Percentiles rank a stretch among this genome's conserved stretches.
Evolutionary conservation across 2,113 vertebrate genomes (phyloP).

Genomic region (Cyanistes caeruleus): DNA sequence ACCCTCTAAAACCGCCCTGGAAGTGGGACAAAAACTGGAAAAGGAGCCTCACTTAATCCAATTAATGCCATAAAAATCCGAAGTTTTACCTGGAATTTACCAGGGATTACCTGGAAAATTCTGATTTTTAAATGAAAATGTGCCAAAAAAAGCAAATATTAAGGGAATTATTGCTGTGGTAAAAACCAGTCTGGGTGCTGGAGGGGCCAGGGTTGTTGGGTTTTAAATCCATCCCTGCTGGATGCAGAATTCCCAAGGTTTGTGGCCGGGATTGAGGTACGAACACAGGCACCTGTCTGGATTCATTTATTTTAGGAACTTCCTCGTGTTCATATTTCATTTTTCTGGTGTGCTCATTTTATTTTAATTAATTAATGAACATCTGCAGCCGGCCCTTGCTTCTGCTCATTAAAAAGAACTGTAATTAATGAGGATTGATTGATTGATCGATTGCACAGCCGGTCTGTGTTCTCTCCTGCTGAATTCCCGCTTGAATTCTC

Average conservation of each 20-base stretch:
- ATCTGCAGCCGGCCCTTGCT: neutral
- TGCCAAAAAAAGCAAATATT: neutral
- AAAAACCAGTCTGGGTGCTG: accelerated
- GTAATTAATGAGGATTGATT: neutral
- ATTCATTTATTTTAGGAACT: neutral
- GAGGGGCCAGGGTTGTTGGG: accelerated
- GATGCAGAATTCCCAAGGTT: neutral
- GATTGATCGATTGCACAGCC: constrained; percentile 34
- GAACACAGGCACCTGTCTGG: accelerated
- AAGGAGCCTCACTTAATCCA: neutral
- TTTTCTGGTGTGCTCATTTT: neutral
- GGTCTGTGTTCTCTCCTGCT: constrained; percentile 70
- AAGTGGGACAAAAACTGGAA: neutral
- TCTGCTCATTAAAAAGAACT: neutral
- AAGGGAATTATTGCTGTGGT: accelerated
- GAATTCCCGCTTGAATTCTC: constrained; percentile 25
- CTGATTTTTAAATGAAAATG: neutral
- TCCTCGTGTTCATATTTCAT: neutral
- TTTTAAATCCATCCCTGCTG: neutral
- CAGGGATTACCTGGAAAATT: neutral
- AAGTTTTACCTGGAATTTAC: no score
- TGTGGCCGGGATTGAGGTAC: neutral
- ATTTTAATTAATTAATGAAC: neutral
- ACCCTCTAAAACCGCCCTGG: neutral
- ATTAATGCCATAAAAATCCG: neutral